phyloP scores from a whole-genome alignment of 2,113 vertebrate genomes.

The Hucho hucho region DNA sequence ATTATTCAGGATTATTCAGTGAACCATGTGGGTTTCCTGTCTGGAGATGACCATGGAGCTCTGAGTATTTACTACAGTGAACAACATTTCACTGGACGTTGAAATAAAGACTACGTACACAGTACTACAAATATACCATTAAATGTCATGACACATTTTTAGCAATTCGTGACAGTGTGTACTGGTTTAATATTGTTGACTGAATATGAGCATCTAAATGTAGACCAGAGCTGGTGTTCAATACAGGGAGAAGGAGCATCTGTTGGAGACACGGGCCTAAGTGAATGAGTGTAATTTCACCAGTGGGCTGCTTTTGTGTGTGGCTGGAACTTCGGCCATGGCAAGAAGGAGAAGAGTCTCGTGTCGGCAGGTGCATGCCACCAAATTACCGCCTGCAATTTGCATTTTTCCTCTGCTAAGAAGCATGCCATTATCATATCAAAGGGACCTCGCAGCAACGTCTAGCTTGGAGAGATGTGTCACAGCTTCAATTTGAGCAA shows the following conservation, averaged over 20 bases:
- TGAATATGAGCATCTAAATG: too few relatives aligned
- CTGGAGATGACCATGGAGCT: too few relatives aligned
- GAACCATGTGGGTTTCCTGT: too few relatives aligned
- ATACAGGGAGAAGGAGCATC: constrained; percentile 66
- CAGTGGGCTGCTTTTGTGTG: constrained; percentile 67
- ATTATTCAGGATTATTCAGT: too few relatives aligned
- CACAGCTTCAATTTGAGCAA: constrained; percentile 99
- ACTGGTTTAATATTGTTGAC: too few relatives aligned
- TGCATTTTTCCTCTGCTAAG: constrained; percentile 98
- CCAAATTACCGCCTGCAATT: constrained; percentile 97
- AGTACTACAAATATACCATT: too few relatives aligned
- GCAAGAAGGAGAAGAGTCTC: constrained; percentile 86
- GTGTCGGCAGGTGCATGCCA: constrained; percentile 98
- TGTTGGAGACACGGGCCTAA: constrained; percentile 79
- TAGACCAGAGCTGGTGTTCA: too few relatives aligned
- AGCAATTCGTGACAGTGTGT: too few relatives aligned
- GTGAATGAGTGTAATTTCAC: constrained; percentile 86
- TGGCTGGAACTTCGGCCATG: constrained; percentile 73
- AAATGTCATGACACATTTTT: too few relatives aligned
- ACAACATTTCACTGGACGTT: too few relatives aligned
- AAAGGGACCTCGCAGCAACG: constrained; percentile 95
- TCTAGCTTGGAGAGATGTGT: constrained; percentile 98
- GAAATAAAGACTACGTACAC: too few relatives aligned
- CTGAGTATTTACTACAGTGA: too few relatives aligned
- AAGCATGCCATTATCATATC: constrained; percentile 99